Base-by-base conservation (phyloP, 2,888 invertebrate species). In the Arge pagana region DNA sequence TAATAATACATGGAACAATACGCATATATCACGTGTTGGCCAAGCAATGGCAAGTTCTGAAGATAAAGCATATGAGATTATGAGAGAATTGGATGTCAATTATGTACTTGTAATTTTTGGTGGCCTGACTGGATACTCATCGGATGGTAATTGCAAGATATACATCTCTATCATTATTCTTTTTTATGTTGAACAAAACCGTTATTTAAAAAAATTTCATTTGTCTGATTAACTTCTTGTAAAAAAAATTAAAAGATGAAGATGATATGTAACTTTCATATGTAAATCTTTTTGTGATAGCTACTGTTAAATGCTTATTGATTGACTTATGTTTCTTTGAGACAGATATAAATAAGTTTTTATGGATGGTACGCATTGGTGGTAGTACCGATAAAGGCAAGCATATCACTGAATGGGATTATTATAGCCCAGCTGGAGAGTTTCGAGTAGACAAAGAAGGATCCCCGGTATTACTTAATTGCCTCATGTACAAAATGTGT, bases 1-100 rank as follows among this genome's bases (percentile, higher is more conserved):
- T 76, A 99, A 99, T 77, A 98, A 99, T 72, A 99, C 98, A 1
- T 99, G 98, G 98, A 99, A 98, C 78, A 99, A 99, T 77, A 98
- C 97, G 10, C 98, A 97, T 78, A 98, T 98, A 69, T 97, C 94
- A 6, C 83, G 96, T 57, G 97, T 98, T 1, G 97, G 97, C 0
- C 96, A 98, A 78, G 98, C 98, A 1, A 98, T 98, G 97, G 95
- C 98, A 1, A 96, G 96, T 39, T 85, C 90, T 0, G 98, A 99
- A 77, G 96, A 96, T 62, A 90, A 91, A 70, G 97, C 98, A 0
- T 97, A 97, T 72, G 95, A 96, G 79, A 99, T 98, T 65, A 98
- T 98, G 97, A 81, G 86, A 55, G 97, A 98, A 74, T 77, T 98
- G 31, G 98, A 99, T 72, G 98, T 99, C 1, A 92, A 97, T 77